These are phyloP conservation scores for Penaeus chinensis DNA, from an alignment of 1,140 invertebrate species.

Conservation along the genomic window DNA sequence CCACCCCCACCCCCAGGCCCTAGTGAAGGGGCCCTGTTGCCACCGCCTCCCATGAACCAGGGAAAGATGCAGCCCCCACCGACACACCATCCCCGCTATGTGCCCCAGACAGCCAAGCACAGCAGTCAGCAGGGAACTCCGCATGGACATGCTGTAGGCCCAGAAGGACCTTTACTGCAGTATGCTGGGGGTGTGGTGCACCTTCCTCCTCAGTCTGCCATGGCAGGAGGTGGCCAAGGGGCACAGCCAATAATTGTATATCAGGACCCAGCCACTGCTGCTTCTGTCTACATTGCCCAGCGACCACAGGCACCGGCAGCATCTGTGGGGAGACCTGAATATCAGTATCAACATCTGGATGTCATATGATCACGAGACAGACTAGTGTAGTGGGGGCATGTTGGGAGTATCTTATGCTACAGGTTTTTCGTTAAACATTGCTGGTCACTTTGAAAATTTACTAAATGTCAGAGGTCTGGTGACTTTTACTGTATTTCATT, in stretches of 20 bases:
- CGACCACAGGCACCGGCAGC: slow-evolving; percentile 39
- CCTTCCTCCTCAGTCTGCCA: slow-evolving; percentile 48
- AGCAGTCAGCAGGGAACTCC: slow-evolving; percentile 33
- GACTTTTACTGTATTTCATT: slow-evolving; percentile 9
- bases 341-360: slow-evolving; percentile 53
- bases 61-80: slow-evolving; percentile 49
- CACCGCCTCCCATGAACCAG: slow-evolving; percentile 42
- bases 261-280: slow-evolving; percentile 52
- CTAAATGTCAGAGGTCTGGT: no score
- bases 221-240: slow-evolving; percentile 49
- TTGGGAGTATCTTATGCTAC: background rate
- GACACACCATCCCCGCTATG: slow-evolving; percentile 45
- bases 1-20: slow-evolving; percentile 44
- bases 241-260: slow-evolving; percentile 52
- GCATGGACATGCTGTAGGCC: slow-evolving; percentile 50
- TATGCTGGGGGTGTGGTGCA: slow-evolving; percentile 50
- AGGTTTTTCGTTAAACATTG: background rate
- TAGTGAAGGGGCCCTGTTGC: slow-evolving; percentile 44
- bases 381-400: slow-evolving; percentile 40
- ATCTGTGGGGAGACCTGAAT: slow-evolving; percentile 37
- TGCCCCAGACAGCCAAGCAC: slow-evolving; percentile 33
- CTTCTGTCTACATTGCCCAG: slow-evolving; percentile 53
- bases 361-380: slow-evolving; percentile 55
- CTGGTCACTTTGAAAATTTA: background rate
- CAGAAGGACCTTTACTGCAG: slow-evolving; percentile 42